Base-by-base conservation (phyloP, 2,888 invertebrate genomes). In the Drosophila infuscata region DNA sequence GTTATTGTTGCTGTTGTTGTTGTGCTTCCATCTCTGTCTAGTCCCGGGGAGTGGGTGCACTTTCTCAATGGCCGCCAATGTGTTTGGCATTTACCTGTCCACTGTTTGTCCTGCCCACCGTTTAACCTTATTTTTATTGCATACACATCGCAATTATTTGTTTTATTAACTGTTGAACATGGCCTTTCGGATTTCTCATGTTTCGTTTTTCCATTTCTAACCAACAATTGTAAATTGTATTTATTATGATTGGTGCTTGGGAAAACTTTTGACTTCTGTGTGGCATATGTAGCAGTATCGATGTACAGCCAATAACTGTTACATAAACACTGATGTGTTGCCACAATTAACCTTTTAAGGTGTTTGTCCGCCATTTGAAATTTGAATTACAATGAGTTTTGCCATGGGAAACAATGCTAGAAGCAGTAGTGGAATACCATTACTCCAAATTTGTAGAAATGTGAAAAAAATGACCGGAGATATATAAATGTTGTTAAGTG, bases 151-250 rank as follows among this genome's bases (percentile, higher is more conserved):
- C 81, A 84, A 89, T 88, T 90, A 90, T 90, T 87, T 89, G 85
- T 84, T 87, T 87, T 89, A 88, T 88, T 89, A 90, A 90, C 89
- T 89, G 90, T 88, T 83, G 83, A 89, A 89, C 87, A 88, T 75
- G 88, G 81, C 79, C 69, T 60, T 74, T 66, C 6, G 52, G 67
- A 56, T 71, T 65, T 68, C 35, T 68, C 88, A 69, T 84, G 76
- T 77, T 66, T 65, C 41, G 12, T 17, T 54, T 66, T 58, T 67
- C 68, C 61, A 58, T 57, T 48, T 52, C 60, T 54, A 67, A 48
- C 20, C 52, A 54, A 51, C 79, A 85, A 85, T 88, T 88, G 73
- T 85, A 89, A 88, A 89, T 76, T 88, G 79, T 73, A 82, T 75
- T 75, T 73, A 77, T 82, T 88, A 89, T 89, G 81, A 79, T 76